These are phyloP conservation scores for Phylloscopus trochilus DNA, from an alignment of 2,113 vertebrate genomes.

Conservation along the genomic window DNA sequence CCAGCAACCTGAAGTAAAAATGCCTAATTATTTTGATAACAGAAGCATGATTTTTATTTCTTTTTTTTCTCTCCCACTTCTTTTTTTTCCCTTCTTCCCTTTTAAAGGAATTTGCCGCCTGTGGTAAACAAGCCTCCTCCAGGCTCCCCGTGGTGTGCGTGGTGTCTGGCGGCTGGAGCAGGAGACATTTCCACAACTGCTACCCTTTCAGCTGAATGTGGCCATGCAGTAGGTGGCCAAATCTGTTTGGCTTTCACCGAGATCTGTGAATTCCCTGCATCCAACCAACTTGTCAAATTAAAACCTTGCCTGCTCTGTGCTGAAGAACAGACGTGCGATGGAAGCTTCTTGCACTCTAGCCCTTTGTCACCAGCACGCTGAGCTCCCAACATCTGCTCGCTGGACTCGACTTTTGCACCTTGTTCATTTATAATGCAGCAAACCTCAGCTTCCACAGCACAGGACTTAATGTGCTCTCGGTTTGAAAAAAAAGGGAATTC, in stretches of 20 bases:
- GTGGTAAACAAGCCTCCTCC: background rate
- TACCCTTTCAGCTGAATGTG: constrained; percentile 48
- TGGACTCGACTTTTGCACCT: constrained; percentile 49
- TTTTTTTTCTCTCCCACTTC: background rate
- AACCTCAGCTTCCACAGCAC: background rate
- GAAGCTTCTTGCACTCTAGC: constrained; percentile 60
- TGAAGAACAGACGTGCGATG: constrained; percentile 48
- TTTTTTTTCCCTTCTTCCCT: background rate
- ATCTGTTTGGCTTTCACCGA: constrained; percentile 58
- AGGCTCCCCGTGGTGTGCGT: background rate
- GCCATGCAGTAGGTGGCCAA: constrained; percentile 63
- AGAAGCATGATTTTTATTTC: background rate
- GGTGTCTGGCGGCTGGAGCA: constrained; percentile 11
- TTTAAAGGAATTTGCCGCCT: background rate
- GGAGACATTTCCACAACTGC: constrained; percentile 55
- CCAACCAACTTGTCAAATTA: constrained; percentile 72
- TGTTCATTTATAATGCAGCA: constrained; percentile 54
- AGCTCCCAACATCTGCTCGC: constrained; percentile 65
- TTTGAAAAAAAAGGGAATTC: background rate
- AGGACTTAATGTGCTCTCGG: background rate
- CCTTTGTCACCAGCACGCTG: constrained; percentile 58
- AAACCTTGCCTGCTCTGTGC: constrained; percentile 30
- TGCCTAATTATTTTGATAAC: constrained; percentile 10
- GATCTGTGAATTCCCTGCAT: constrained; percentile 67
- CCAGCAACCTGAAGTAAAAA: constrained; percentile 25